Percentiles rank a stretch among this genome's conserved stretches.
Conservation (phyloP, 2,888 invertebrate genomes). For the Leucoma salicis region DNA sequence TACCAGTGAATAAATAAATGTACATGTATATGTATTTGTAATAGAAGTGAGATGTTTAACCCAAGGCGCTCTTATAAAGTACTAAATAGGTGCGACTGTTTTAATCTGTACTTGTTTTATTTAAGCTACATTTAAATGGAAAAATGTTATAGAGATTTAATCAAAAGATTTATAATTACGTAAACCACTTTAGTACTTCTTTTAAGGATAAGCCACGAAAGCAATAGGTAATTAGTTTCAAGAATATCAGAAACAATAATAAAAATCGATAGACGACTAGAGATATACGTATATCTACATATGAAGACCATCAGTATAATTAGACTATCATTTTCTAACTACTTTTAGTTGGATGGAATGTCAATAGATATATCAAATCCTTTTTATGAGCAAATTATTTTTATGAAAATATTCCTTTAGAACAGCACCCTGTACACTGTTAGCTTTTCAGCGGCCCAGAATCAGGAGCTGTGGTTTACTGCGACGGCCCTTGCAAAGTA, state of each 20-base stretch:
- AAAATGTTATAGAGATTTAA: background rate
- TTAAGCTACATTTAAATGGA: background rate
- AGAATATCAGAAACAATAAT: conserved; percentile 30
- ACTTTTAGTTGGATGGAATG: conserved; percentile 10
- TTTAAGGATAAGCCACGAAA: conserved; percentile 53
- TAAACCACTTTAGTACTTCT: conserved; percentile 54
- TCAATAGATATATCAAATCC: background rate
- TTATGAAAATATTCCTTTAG: conserved; percentile 20
- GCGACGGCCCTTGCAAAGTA: conserved; percentile 66
- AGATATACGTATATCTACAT: conserved; percentile 20
- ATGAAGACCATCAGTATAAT: conserved; percentile 47
- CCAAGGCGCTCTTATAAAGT: conserved; percentile 39
- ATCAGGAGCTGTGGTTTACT: conserved; percentile 73
- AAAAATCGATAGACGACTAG: conserved; percentile 21
- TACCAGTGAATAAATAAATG: conserved; percentile 17
- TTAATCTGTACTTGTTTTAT: background rate
- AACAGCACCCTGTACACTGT: conserved; percentile 73
- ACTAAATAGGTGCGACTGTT: conserved; percentile 51
- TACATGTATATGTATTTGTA: conserved; percentile 13
- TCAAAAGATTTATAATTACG: background rate
- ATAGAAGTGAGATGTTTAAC: conserved; percentile 14
- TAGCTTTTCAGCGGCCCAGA: conserved; percentile 72
- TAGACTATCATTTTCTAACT: conserved; percentile 38
- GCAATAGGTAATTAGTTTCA: conserved; percentile 39
- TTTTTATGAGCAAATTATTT: conserved; percentile 1